Evolutionary conservation across 2,797 vertebrate species (phyloP).

Genomic region (Cynodonichthys magdalenae): DNA sequence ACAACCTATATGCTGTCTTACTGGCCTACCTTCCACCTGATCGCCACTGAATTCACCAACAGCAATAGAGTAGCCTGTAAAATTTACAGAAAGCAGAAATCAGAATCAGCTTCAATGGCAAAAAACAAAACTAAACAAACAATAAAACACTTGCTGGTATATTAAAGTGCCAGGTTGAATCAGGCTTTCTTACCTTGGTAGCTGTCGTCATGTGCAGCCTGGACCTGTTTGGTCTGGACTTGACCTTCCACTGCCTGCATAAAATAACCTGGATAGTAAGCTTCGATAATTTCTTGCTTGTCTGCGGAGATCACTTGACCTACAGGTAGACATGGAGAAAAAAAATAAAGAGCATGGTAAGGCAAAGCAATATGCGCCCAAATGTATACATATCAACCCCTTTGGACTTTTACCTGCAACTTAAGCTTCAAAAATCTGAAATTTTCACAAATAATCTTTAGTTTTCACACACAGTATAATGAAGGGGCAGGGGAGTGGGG

Average conservation of each 20-base stretch:
- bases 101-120: not conserved
- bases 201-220: slow-evolving; percentile 84
- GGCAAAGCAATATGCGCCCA: too few relatives aligned
- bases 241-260: slow-evolving; percentile 85
- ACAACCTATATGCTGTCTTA: not conserved
- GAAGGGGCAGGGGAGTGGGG: too few relatives aligned
- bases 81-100: slow-evolving; percentile 15
- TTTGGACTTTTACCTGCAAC: too few relatives aligned
- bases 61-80: slow-evolving; percentile 89
- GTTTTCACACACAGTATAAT: too few relatives aligned
- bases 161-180: not conserved
- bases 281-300: slow-evolving; percentile 85
- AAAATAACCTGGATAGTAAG: slow-evolving; percentile 86
- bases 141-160: not conserved
- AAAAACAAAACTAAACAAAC: too few relatives aligned
- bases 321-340: slow-evolving; percentile 46
- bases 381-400: too few relatives aligned
- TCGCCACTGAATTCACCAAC: slow-evolving; percentile 93
- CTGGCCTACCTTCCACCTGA: slow-evolving; percentile 83
- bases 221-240: slow-evolving; percentile 85
- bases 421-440: too few relatives aligned
- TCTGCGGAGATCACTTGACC: slow-evolving; percentile 91
- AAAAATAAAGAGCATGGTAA: too few relatives aligned
- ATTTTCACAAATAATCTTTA: too few relatives aligned
- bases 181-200: slow-evolving; percentile 83